Conservation (phyloP, 2,113 vertebrate species). For the Chamaetylas fuelleborni region DNA sequence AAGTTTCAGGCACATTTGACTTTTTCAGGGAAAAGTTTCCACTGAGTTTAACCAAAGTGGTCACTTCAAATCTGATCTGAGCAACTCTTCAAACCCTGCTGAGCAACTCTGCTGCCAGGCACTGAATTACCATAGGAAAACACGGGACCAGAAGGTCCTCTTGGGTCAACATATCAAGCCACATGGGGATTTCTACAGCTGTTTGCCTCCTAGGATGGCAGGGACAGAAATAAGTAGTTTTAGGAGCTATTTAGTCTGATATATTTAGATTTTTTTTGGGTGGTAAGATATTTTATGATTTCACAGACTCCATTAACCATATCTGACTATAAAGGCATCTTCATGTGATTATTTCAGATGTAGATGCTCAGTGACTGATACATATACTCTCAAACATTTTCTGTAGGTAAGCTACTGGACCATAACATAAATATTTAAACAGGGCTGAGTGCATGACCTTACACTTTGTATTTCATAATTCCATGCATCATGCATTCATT, state of each 20-base stretch:
- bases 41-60: background rate
- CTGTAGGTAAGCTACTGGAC: background rate
- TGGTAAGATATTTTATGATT: background rate
- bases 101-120: background rate
- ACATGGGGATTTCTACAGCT: background rate
- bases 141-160: background rate
- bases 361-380: background rate
- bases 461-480: conserved; percentile 20
- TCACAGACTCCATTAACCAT: background rate
- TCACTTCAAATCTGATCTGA: background rate
- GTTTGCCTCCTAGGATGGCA: background rate
- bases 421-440: conserved; percentile 46
- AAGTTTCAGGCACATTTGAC: background rate
- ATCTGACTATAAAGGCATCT: background rate
- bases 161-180: background rate
- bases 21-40: background rate
- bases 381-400: background rate
- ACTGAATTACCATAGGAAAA: background rate
- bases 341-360: background rate
- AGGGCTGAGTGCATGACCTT: conserved; percentile 14
- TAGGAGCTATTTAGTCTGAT: background rate
- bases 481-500: background rate
- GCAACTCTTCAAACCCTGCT: background rate
- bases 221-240: background rate
- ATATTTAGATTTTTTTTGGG: background rate